phyloP scores from a whole-genome alignment of 2,113 vertebrate species.

The Mionectes macconnelli region DNA sequence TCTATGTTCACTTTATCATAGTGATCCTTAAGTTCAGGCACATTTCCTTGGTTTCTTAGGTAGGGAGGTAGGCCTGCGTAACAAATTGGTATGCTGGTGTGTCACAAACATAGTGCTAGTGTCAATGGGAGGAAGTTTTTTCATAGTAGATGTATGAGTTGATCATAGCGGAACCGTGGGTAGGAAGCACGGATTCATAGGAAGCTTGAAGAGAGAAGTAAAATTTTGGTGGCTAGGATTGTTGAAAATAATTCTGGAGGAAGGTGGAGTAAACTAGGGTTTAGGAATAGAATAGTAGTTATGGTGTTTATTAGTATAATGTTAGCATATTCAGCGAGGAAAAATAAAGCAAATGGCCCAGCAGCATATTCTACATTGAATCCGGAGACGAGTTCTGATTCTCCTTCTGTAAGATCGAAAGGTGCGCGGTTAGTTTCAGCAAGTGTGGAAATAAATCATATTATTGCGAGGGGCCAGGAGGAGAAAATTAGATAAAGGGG shows the following conservation, averaged over 20 bases:
- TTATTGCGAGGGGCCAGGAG: accelerated
- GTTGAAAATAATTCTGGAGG: accelerated
- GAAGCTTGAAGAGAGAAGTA: accelerated
- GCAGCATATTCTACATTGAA: not conserved
- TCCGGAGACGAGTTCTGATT: accelerated
- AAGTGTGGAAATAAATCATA: accelerated
- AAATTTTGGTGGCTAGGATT: accelerated
- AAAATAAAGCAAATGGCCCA: accelerated
- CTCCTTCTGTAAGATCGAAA: not conserved
- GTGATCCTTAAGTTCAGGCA: too few species aligned
- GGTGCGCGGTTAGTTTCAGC: not conserved
- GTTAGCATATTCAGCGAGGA: not conserved
- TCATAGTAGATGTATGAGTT: accelerated
- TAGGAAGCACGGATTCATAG: accelerated
- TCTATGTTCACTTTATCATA: too few species aligned
- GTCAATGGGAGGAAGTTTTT: not conserved
- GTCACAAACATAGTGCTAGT: too few species aligned
- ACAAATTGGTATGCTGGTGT: too few species aligned
- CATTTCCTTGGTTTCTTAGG: too few species aligned
- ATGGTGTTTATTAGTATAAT: not conserved
- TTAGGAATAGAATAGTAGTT: accelerated
- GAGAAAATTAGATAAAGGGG: accelerated
- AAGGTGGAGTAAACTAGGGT: accelerated
- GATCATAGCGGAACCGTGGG: not conserved
- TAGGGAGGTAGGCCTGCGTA: too few species aligned